Base-by-base conservation (phyloP, 2,797 vertebrate genomes). In the Tapera naevia region DNA sequence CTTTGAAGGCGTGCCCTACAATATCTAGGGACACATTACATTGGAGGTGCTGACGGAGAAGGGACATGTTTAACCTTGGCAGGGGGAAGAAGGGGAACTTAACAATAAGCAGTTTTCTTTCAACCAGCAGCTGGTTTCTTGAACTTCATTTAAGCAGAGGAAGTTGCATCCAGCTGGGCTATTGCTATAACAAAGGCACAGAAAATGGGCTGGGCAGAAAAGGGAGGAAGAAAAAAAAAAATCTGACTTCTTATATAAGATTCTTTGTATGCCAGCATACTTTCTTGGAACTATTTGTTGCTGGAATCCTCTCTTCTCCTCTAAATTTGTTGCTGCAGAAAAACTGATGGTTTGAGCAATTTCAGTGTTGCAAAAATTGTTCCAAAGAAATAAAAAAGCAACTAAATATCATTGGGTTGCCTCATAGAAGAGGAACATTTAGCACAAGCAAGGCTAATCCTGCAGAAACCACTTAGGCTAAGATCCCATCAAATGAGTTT, bases 111-210 rank as follows among this genome's bases (percentile, higher is more conserved):
- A 89, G 89, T 96, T 96, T 95, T 95, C 94, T 97, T 96, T 94
- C 64, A 79, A 91, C 89, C 91, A 96, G 94, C 97, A 96, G 96
- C 96, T 94, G 95, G 83, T 89, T 96, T 97, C 95, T 97, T 97
- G 86, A 97, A 97, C 95, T 96, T 96, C 96, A 93, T 85, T 97
- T 97, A 94, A 97, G 94, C 90, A 96, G 85, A 96, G 96, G 97
- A 97, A 97, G 94, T 93, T 96, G 76, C 88, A 81, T 85, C 93
- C 95, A 96, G 96, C 94, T 96, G 94, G 93, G 83, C 87, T 89
- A 81, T 4, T 86, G 78, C 90, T 95, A 4, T 73, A 95, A 97
- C 87, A 97, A 97, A 97, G 91, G 78, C 50, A 78, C 45, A 93
- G 91, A 94, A 83, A 80, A 87, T 76, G 81, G 78, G 57, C 3